phyloP scores from a whole-genome alignment of 2,888 invertebrate genomes.

The Epicampocera succincta region DNA sequence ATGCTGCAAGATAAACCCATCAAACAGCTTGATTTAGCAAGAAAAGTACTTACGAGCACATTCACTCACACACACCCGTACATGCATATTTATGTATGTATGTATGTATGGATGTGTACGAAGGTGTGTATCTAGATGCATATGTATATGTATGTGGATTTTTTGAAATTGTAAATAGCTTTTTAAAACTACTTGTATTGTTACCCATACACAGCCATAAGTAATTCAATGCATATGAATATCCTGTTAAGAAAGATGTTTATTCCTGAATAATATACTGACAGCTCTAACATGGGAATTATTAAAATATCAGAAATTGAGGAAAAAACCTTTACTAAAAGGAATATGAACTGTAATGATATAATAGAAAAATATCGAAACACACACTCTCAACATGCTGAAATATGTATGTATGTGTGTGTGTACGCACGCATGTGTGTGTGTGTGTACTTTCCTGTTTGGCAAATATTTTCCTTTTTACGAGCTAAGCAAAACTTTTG shows the following conservation, averaged over 20 bases:
- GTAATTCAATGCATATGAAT: conserved; percentile 60
- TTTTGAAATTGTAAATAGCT: neutral
- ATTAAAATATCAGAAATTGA: conserved; percentile 72
- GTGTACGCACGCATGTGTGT: neutral
- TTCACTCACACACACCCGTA: conserved; percentile 36
- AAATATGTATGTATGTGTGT: neutral
- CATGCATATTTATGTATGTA: conserved; percentile 25
- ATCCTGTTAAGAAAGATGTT: conserved; percentile 74
- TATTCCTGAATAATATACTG: conserved; percentile 69
- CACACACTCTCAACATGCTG: neutral
- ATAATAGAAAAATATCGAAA: conserved; percentile 23
- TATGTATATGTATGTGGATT: neutral
- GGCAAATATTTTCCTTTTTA: neutral
- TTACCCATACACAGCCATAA: conserved; percentile 54
- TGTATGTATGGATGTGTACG: neutral
- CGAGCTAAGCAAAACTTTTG: conserved; percentile 16
- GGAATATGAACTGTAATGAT: neutral
- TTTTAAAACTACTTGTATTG: neutral
- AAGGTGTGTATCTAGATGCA: no score
- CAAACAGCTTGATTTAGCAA: conserved; percentile 44
- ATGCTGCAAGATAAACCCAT: conserved; percentile 36
- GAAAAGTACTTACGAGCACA: conserved; percentile 61
- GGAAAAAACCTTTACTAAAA: neutral
- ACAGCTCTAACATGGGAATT: conserved; percentile 75
- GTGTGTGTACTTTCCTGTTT: neutral